Percentiles rank a stretch among this genome's conserved stretches.
These are phyloP conservation scores for Congeria kusceri DNA, from an alignment of 2,888 invertebrate species.

Conservation along the genomic window DNA sequence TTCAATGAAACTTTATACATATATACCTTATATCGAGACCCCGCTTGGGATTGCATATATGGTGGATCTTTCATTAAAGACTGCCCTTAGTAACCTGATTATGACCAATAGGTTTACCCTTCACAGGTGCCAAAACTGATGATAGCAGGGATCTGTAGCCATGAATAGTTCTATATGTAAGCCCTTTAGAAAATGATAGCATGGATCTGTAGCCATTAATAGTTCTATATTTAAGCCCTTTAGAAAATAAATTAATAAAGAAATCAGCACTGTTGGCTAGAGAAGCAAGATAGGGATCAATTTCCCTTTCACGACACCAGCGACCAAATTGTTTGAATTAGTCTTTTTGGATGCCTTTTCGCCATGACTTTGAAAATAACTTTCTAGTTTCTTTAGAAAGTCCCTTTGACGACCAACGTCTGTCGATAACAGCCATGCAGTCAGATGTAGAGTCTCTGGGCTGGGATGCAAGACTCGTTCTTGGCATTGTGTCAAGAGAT, in stretches of 20 bases:
- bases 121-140: too few species aligned
- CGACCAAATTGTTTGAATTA: constrained; percentile 37
- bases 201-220: constrained; percentile 33
- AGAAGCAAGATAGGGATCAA: constrained; percentile 31
- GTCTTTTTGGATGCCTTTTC: constrained; percentile 31
- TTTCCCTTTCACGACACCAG: constrained; percentile 32
- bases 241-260: constrained; percentile 16
- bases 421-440: constrained; percentile 45
- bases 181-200: too few species aligned
- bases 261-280: constrained; percentile 33
- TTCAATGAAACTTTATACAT: too few species aligned
- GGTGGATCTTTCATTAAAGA: too few species aligned
- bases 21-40: too few species aligned
- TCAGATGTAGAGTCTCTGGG: constrained; percentile 24
- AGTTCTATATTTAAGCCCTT: constrained; percentile 35
- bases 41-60: too few species aligned
- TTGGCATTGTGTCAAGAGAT: constrained; percentile 13
- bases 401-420: constrained; percentile 7
- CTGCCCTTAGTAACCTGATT: too few species aligned
- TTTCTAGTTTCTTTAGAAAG: constrained; percentile 22
- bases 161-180: too few species aligned
- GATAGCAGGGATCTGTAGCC: too few species aligned
- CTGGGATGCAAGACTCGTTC: constrained; percentile 14
- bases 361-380: constrained; percentile 19
- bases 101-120: too few species aligned